Conservation (phyloP, 2,797 vertebrate genomes). For the Pangasius larnaudii region DNA sequence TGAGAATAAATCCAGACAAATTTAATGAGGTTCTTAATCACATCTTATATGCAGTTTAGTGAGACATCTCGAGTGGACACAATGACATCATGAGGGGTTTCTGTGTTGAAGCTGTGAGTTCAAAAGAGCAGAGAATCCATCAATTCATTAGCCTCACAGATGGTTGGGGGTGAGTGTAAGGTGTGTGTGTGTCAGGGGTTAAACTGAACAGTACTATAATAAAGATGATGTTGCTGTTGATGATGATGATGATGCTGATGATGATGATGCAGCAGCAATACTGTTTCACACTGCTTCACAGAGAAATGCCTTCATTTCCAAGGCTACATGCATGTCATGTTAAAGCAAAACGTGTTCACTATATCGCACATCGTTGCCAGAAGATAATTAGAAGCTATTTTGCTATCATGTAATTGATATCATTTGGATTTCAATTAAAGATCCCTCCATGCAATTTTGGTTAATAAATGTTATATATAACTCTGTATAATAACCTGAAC, state of each 20-base stretch:
- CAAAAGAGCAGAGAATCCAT: not conserved
- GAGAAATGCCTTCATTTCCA: not conserved
- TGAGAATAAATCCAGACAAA: slow-evolving; percentile 2
- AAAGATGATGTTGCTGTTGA: not conserved
- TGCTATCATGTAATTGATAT: not conserved
- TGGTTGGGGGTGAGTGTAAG: not conserved
- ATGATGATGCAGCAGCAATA: not conserved
- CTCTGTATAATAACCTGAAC: not conserved
- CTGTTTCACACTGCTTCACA: not conserved
- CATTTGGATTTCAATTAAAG: not conserved
- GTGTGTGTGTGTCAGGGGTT: not conserved
- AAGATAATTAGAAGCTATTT: not conserved
- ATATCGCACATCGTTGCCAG: not conserved
- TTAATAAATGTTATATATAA: not conserved
- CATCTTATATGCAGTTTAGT: not conserved
- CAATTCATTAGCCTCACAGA: not conserved
- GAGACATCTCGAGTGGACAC: slow-evolving; percentile 4
- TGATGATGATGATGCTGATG: not conserved
- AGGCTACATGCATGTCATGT: not conserved
- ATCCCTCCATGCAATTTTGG: not conserved
- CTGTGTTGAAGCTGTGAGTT: not conserved
- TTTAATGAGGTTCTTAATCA: not conserved
- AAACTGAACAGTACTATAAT: not conserved
- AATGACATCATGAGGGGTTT: not conserved
- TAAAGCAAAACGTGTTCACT: not conserved